Base-by-base conservation (phyloP, 30 jellyfish, hydroid and myxozoan genomes). In the Sanderia malayensis region DNA sequence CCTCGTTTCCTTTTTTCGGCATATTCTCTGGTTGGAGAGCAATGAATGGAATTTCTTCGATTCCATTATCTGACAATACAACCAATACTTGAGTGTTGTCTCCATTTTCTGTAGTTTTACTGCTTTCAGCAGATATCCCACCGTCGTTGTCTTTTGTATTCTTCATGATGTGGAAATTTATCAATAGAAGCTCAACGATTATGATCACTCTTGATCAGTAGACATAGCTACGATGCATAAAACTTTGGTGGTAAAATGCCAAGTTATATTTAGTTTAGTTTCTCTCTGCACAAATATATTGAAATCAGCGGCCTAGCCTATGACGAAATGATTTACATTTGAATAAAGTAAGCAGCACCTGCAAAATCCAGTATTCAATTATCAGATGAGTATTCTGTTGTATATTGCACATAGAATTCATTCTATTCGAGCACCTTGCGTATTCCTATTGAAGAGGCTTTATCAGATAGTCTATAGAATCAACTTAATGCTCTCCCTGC, bases 21-120 rank as follows among this genome's bases (percentile, higher is more conserved):
- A 8, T 6, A 8, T 41, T 8, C 15, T 41, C 55, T 41, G 55
- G 11, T 49, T 32, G 65, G 25, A 44, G n/a, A 7, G 77, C 34
- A 1, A 19, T 33, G 45, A 76, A 76, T 19, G 88, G 88, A 28
- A 76, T 76, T 45, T 76, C 80, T 46, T 76, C 88, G 52, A 76
- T 76, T 1, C 88, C 88, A 76, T 76, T 76, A 41, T 76, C 80
- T 9, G 88, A 61, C 55, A 76, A 23, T 2, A 76, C 88, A 62
- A 76, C 68, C 57, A 76, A 31, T 3, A 76, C 88, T 63, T 76
- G 79, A 15, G 64, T 49, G 11, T 49, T 37, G 6, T 13, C 52
- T 37, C 13, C 52, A 37, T 6, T 13, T 4, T 13, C 52, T 37
- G 52, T 37, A 37, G 52, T 4, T 6, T 13, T 13, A 13, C 52